Evolutionary conservation across 2,888 invertebrate genomes (phyloP), one percentile per base, ranked within the genome.

Genomic region (Aleiodes leptofemur): DNA sequence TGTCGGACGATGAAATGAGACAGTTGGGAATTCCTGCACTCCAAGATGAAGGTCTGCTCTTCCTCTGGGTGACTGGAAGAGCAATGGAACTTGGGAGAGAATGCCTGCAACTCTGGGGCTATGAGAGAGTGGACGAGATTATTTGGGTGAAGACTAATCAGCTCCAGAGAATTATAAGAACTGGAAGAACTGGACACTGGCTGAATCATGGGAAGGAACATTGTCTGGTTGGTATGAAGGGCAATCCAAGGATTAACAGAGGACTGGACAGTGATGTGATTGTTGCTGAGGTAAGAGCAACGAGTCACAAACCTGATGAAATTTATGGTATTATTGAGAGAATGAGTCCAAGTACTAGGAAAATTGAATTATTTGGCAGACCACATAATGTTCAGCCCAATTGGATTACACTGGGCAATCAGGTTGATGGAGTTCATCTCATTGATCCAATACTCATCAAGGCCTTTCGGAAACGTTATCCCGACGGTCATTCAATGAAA

Each of bases 131-230:
- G 2, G 98, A 99, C 88, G 99, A 99, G 88, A 93, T 99, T 55
- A 98, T 99, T 84, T 99, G 99, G 99, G 98, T 99, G 72, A 99
- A 99, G 91, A 99, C 98, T 0, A 99, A 99, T 90, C 99, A 99
- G 88, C 90, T 99, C 77, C 99, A 99, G 88, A 91, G 98, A 76
- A 98, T 99, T 83, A 99, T 99, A 83, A 92, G 98, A 43, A 99
- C 99, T 0, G 99, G 99, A 0, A 92, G 98, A 72, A 98, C 98
- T 0, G 98, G 99, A 0, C 99, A 99, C 90, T 99, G 99, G 99
- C 91, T 99, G 34, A 99, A 99, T 90, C 99, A 99, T 88, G 99
- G 98, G 31, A 99, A 99, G 89, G 98, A 99, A 87, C 98, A 99
- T 86, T 99, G 98, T 88, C 90, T 99, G 85, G 96, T 94, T 3